phyloP scores from a whole-genome alignment of 1,140 invertebrate genomes.

The Drosophila sechellia region DNA sequence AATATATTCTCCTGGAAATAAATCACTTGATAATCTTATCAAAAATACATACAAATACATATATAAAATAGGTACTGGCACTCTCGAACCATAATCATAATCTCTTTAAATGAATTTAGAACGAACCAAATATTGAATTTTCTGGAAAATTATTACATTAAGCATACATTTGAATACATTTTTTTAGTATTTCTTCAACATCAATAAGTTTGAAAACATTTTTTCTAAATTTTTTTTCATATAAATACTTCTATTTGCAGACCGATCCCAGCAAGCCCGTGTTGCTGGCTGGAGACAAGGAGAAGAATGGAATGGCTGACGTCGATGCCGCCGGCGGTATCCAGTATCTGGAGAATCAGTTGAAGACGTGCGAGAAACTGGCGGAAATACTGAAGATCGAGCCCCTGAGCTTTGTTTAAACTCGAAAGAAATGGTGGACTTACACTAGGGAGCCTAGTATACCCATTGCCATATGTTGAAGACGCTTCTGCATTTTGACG shows the following conservation, averaged over 20 bases:
- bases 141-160: too few species aligned
- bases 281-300: constrained; percentile 94
- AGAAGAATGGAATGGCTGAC: constrained; percentile 88
- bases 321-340: constrained; percentile 91
- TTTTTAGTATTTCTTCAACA: too few species aligned
- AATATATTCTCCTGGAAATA: not conserved
- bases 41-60: not conserved
- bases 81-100: not conserved
- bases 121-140: too few species aligned
- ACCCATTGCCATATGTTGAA: constrained; percentile 29
- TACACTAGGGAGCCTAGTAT: constrained; percentile 25
- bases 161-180: too few species aligned
- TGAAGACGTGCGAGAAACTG: constrained; percentile 86
- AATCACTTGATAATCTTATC: not conserved
- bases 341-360: constrained; percentile 91
- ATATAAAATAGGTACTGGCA: too few species aligned
- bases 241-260: constrained; percentile 79
- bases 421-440: not conserved
- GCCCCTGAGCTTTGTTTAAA: constrained; percentile 85
- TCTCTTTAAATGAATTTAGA: too few species aligned
- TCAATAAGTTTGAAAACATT: not conserved
- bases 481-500: constrained; percentile 60
- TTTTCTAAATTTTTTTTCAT: not conserved
- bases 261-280: constrained; percentile 88
- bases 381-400: constrained; percentile 86